Conservation (phyloP, 2,888 invertebrate species). For the Onthophagus sagittarius region DNA sequence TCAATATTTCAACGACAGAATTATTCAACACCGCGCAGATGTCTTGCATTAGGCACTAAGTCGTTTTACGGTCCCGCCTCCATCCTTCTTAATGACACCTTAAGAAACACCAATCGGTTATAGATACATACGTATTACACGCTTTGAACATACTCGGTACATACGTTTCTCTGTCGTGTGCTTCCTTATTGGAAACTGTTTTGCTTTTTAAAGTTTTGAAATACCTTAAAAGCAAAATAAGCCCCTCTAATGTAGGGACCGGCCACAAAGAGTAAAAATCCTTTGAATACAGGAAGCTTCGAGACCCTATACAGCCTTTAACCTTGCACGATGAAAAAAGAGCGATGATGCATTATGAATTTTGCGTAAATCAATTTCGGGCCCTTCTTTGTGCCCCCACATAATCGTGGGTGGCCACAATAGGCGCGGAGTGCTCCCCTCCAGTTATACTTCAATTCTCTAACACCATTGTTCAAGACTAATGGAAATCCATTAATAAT, state of each 20-base stretch:
- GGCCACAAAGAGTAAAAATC: conserved; percentile 1
- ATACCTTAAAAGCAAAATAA: neutral
- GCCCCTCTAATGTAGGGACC: neutral
- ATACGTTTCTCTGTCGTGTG: neutral
- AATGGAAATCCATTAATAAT: conserved; percentile 46
- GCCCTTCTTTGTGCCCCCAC: conserved; percentile 21
- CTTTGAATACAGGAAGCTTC: conserved; percentile 7
- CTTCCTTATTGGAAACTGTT: neutral
- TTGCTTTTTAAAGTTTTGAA: neutral
- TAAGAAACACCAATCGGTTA: neutral
- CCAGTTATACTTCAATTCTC: conserved; percentile 33
- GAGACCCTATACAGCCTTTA: neutral
- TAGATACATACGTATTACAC: neutral
- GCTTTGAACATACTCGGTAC: neutral
- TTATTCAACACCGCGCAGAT: conserved; percentile 4
- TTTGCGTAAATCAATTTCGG: conserved; percentile 24
- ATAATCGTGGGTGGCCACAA: conserved; percentile 34
- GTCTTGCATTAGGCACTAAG: conserved; percentile 6
- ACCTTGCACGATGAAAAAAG: neutral
- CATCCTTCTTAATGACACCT: neutral
- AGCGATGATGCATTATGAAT: conserved; percentile 16
- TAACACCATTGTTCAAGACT: conserved; percentile 42
- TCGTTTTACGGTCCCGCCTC: neutral
- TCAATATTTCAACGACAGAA: conserved; percentile 11
- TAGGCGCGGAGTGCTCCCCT: conserved; percentile 29